These are phyloP conservation scores for Drosophila bocqueti DNA, from an alignment of 1,140 invertebrate genomes.

Conservation along the genomic window DNA sequence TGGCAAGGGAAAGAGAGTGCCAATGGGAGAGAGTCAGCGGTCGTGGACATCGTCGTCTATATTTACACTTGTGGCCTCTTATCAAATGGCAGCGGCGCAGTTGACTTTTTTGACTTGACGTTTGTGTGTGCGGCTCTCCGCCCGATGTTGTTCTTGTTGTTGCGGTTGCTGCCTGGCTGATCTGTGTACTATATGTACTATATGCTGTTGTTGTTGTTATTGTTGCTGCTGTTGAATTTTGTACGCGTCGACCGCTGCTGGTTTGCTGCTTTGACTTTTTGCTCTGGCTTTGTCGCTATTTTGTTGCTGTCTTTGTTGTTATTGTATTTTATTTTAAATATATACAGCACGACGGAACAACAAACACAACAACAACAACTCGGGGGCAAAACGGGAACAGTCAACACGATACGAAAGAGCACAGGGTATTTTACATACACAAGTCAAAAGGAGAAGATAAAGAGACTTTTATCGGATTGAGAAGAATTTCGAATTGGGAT, in stretches of 20 bases:
- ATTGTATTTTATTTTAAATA: conserved; percentile 45
- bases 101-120: conserved; percentile 84
- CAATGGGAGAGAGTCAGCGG: conserved; percentile 58
- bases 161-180: conserved; percentile 59
- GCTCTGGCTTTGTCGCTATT: conserved; percentile 53
- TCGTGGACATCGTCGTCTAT: conserved; percentile 80
- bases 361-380: conserved; percentile 4
- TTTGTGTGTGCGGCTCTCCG: conserved; percentile 70
- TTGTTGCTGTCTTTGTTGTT: not conserved
- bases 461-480: not conserved
- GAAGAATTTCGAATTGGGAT: conserved; percentile 1
- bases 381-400: conserved; percentile 42
- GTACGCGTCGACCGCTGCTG: conserved; percentile 77
- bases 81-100: conserved; percentile 83
- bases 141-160: conserved; percentile 46
- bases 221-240: conserved; percentile 68
- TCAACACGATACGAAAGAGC: conserved; percentile 21
- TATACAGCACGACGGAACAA: conserved; percentile 10
- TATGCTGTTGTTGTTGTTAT: conserved; percentile 36
- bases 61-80: conserved; percentile 84
- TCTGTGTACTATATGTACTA: conserved; percentile 71
- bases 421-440: not conserved
- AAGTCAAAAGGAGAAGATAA: conserved; percentile 12
- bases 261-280: conserved; percentile 78
- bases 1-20: conserved; percentile 11